Evolutionary conservation across 2,888 invertebrate species (phyloP).

Genomic region (Alcis repandata): DNA sequence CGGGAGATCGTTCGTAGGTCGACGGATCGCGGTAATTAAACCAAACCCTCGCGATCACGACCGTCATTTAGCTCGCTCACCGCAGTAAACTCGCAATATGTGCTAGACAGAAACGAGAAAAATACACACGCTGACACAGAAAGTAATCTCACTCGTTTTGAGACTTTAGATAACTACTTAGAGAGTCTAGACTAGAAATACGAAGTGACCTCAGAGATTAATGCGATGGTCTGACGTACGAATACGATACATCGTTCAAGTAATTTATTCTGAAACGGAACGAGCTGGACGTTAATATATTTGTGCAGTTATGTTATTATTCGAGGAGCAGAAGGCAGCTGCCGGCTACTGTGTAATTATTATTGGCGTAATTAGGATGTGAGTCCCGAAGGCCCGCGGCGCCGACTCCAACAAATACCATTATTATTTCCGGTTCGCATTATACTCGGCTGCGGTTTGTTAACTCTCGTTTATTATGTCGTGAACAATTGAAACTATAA

Average conservation of each 20-base stretch:
- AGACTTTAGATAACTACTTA: constrained; percentile 1
- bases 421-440: constrained; percentile 84
- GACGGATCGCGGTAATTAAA: constrained; percentile 71
- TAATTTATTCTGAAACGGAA: constrained; percentile 37
- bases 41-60: constrained; percentile 37
- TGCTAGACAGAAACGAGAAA: background rate
- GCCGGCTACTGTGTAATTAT: constrained; percentile 80
- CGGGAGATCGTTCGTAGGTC: constrained; percentile 50
- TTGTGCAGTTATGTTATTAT: constrained; percentile 57
- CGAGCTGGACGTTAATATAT: constrained; percentile 47
- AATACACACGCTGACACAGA: background rate
- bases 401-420: constrained; percentile 78
- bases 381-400: constrained; percentile 75
- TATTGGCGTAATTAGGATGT: constrained; percentile 85
- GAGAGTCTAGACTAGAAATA: constrained; percentile 13
- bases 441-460: constrained; percentile 74
- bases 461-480: constrained; percentile 78
- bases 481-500: constrained; percentile 77
- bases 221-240: constrained; percentile 15
- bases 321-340: constrained; percentile 71
- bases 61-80: constrained; percentile 26
- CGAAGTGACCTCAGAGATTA: constrained; percentile 23
- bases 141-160: constrained; percentile 15
- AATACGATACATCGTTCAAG: constrained; percentile 1
- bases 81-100: constrained; percentile 8